Evolutionary conservation across 2,113 vertebrate genomes (phyloP), one percentile per base, ranked within the genome.

Genomic region (Chionis minor): DNA sequence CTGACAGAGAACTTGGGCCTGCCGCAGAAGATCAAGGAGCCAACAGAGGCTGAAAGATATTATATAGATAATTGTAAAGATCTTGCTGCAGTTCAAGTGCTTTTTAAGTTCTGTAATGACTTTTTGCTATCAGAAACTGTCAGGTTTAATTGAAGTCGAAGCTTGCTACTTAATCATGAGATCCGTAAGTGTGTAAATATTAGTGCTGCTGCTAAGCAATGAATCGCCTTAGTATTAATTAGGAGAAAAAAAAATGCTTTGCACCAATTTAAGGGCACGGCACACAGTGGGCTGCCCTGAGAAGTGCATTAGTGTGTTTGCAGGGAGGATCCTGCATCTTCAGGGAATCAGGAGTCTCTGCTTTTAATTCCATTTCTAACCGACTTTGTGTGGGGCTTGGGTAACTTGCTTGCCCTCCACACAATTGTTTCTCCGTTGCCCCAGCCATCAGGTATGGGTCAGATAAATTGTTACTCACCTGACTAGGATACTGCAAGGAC

Each of bases 71-170:
- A 94, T 93, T 90, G 55, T 84, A 88, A 97, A 95, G 81, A 97
- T 91, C 80, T 85, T 77, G 62, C 59, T 94, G 38, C 47, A 84
- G 66, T 90, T 80, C 86, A 90, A 92, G 93, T 52, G 77, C 88
- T 88, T 89, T 94, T 97, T 91, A 96, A 96, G 91, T 91, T 92
- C 89, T 58, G 19, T 95, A 95, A 96, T 83, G 79, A 94, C 67
- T 92, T 94, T 49, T 58, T 95, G 69, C 69, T 92, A 94, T 95
- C 89, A 96, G 58, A 96, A 96, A 80, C 73, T 88, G 72, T 47
- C 87, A 95, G 71, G 67, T 96, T 87, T 96, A 95, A 97, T 93
- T 95, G 78, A 96, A 97, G 92, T 85, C 89, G 94, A 88, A 90
- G 40, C 83, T 94, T 89, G 66, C 73, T 93, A 75, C 81, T 91